Base-by-base conservation (phyloP, 2,888 invertebrate genomes). In the Drosophila acutilabella region DNA sequence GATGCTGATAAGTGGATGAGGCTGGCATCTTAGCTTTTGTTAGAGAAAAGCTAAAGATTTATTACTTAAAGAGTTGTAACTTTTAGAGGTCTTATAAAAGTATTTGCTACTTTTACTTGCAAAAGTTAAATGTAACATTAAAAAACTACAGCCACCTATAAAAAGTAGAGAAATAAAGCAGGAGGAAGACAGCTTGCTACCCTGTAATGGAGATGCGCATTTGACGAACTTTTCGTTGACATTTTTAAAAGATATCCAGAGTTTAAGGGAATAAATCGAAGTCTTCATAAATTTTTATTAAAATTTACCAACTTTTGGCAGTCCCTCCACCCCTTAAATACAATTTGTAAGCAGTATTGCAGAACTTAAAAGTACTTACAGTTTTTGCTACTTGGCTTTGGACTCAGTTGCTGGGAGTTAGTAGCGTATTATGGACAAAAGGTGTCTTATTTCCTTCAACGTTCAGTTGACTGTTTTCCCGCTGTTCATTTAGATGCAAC, bases 401-500 rank as follows among this genome's bases (percentile, higher is more conserved):
- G 38, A 30, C 54, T 26, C 54, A 58, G 38, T 10, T 59, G 45
- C 20, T 64, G 38, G 30, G 14, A 30, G 40, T 8, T 41, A 33
- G 13, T 36, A 53, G 30, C 30, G 30, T 30, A 8, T 30, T 30
- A 42, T 70, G 40, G 40, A 40, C 26, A 23, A 48, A 36, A 45
- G 70, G 61, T 36, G 26, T 20, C 54, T 45, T 36, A 70, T 26
- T 60, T 61, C 1, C 33, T 56, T 14, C 42, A 23, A 36, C 44
- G 7, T 26, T 58, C 56, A 52, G 51, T 13, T 38, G 20, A 26
- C 16, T 23, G 11, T 20, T 26, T 4, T 40, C 33, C 14, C 10
- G 23, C 51, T 33, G 26, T 38, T 66, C 23, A n/a, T 60, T 58
- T 41, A 20, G 48, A 53, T 59, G 67, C 74, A 59, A 30, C 38